These are phyloP conservation scores for Paradoxurus hermaphroditus DNA, from an alignment of 2,113 vertebrate genomes.

Conservation along the genomic window DNA sequence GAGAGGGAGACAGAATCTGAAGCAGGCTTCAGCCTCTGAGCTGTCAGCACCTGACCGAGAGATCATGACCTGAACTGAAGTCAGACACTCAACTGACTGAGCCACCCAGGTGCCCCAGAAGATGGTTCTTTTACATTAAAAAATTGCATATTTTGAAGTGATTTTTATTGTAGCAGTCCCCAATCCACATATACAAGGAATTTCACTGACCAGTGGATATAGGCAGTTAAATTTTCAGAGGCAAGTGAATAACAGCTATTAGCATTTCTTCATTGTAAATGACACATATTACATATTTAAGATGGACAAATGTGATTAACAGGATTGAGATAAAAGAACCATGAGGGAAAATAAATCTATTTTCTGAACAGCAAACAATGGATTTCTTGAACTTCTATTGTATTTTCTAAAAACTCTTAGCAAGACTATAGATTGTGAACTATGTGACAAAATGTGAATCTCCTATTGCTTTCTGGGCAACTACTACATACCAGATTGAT, in stretches of 20 bases:
- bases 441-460: neutral
- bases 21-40: too few species aligned
- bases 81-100: too few species aligned
- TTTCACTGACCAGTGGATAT: neutral
- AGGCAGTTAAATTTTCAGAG: neutral
- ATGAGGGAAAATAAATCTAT: neutral
- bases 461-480: neutral
- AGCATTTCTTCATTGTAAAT: neutral
- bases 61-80: too few species aligned
- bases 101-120: neutral
- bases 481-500: neutral
- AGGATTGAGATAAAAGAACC: neutral
- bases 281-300: neutral
- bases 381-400: neutral
- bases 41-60: too few species aligned
- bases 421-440: neutral
- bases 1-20: too few species aligned
- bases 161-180: neutral
- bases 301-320: neutral
- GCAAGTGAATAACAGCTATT: neutral
- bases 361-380: neutral
- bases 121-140: neutral
- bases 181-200: neutral
- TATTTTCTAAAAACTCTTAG: neutral
- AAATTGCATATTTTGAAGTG: neutral